Percentiles rank a stretch among this genome's conserved stretches.
Evolutionary conservation across 1,140 invertebrate genomes (phyloP).

Genomic region (Platorchestia sp.): DNA sequence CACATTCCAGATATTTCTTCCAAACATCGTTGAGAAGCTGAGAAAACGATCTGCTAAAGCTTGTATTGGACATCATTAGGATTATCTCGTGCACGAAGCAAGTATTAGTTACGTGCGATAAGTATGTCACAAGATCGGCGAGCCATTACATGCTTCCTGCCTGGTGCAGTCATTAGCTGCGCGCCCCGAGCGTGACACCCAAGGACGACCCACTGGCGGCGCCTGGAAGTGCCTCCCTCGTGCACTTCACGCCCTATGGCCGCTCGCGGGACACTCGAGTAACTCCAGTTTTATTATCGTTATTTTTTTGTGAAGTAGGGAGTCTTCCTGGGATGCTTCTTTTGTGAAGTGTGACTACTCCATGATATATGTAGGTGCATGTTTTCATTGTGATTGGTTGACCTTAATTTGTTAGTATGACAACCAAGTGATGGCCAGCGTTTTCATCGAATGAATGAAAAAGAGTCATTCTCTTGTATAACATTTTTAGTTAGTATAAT

Average conservation of each 20-base stretch:
- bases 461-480: neutral
- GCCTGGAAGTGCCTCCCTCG: neutral
- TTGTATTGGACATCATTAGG: constrained; percentile 24
- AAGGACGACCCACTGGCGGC: neutral
- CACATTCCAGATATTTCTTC: neutral
- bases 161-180: neutral
- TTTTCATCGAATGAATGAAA: neutral
- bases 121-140: constrained; percentile 37
- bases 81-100: neutral
- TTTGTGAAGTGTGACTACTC: neutral
- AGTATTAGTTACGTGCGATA: constrained; percentile 9
- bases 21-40: neutral
- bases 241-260: neutral
- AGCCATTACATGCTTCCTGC: neutral
- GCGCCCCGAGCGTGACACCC: neutral
- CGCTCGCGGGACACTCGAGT: neutral
- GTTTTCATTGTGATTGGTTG: neutral
- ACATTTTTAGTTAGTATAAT: neutral
- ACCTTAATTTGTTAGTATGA: neutral
- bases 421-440: neutral
- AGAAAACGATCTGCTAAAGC: neutral
- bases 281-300: neutral
- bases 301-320: neutral
- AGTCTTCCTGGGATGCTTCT: neutral
- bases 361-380: neutral